Conservation (phyloP, 92 coral and sea anemone species). For the Epizoanthus rinbou region DNA sequence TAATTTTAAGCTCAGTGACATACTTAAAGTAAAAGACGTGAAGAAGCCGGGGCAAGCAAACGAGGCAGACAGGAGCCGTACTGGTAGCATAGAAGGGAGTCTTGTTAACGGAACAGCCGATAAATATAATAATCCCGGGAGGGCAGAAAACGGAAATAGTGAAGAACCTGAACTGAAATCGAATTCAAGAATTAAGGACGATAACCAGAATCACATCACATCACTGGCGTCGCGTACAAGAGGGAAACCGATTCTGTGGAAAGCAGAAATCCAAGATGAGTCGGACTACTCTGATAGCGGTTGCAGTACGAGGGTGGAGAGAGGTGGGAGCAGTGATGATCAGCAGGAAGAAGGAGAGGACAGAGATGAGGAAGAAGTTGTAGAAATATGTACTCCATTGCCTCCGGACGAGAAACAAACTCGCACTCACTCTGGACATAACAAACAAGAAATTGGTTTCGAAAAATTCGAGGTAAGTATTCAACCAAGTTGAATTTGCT, state of each 20-base stretch:
- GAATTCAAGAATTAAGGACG: constrained; percentile 4
- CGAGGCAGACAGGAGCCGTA: background rate
- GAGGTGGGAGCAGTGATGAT: constrained; percentile 57
- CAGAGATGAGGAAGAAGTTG: constrained; percentile 69
- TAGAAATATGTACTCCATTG: constrained; percentile 63
- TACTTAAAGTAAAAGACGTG: constrained; percentile 50
- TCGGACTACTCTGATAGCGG: constrained; percentile 73
- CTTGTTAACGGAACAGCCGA: constrained; percentile 4
- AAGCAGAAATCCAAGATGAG: constrained; percentile 63
- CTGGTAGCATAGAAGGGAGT: constrained; percentile 1
- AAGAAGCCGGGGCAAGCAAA: constrained; percentile 27
- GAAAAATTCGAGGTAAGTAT: too few relatives aligned
- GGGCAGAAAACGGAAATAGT: background rate
- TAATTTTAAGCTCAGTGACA: constrained; percentile 59
- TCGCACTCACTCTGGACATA: background rate
- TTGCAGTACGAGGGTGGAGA: constrained; percentile 38
- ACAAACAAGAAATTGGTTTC: background rate
- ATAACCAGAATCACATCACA: constrained; percentile 7
- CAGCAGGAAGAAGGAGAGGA: constrained; percentile 57
- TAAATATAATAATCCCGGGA: background rate
- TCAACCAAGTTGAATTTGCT: too few relatives aligned
- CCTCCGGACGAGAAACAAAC: background rate
- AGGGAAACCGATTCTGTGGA: constrained; percentile 78
- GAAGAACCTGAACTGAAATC: background rate
- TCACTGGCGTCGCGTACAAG: constrained; percentile 63